phyloP scores from a whole-genome alignment of 2,113 vertebrate genomes.

The Pholis gunnellus region DNA sequence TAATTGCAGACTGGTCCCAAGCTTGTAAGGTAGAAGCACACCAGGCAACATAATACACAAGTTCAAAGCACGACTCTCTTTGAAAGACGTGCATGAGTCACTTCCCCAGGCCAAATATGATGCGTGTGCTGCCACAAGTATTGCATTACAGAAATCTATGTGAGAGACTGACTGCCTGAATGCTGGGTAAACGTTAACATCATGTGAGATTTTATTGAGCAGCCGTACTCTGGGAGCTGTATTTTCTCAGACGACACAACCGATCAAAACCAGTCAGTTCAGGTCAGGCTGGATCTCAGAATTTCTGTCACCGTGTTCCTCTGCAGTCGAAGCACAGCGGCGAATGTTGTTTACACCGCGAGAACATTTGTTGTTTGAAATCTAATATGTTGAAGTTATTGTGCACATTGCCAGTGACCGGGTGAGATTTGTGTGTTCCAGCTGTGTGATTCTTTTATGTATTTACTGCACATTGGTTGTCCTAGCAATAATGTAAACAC shows the following conservation, averaged over 20 bases:
- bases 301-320: constrained; percentile 24
- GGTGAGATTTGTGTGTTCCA: constrained; percentile 1
- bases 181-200: constrained; percentile 56
- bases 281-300: constrained; percentile 30
- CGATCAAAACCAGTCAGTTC: constrained; percentile 35
- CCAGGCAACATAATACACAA: constrained; percentile 63
- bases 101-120: constrained; percentile 70
- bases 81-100: constrained; percentile 68
- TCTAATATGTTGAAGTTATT: constrained; percentile 28
- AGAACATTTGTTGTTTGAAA: constrained; percentile 33
- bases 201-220: constrained; percentile 56
- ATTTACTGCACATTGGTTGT: neutral
- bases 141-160: constrained; percentile 67
- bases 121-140: constrained; percentile 63
- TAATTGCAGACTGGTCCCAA: constrained; percentile 60
- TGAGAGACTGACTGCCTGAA: constrained; percentile 39
- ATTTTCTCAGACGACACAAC: constrained; percentile 24
- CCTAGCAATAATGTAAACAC: neutral
- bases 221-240: constrained; percentile 32
- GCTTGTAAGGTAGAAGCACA: constrained; percentile 47
- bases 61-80: constrained; percentile 65
- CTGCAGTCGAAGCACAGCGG: constrained; percentile 9
- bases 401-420: constrained; percentile 13
- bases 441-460: neutral
- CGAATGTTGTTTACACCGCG: constrained; percentile 12